Evolutionary conservation across 2,113 vertebrate species (phyloP).

Genomic region (Nesogale talazaci): DNA sequence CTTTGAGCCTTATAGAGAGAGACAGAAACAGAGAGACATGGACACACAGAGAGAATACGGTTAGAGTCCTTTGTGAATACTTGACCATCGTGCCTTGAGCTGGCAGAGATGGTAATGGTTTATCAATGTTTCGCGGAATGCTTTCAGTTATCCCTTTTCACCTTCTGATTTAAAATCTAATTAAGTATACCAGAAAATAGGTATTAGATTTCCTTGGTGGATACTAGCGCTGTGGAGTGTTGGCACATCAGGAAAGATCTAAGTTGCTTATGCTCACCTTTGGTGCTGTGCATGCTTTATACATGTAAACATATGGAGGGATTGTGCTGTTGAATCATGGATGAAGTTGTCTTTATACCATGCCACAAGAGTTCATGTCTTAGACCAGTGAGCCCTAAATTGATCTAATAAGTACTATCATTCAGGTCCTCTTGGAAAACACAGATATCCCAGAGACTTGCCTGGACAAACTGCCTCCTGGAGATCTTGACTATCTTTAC

Average conservation of each 20-base stretch:
- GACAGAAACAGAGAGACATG: too few species aligned
- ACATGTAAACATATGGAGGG: not conserved
- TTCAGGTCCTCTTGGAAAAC: not conserved
- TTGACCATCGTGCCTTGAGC: not conserved
- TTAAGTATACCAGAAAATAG: not conserved
- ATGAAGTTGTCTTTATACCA: not conserved
- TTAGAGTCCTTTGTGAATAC: not conserved
- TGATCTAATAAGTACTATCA: not conserved
- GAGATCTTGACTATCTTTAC: constrained; percentile 6
- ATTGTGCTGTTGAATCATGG: not conserved
- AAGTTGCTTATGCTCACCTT: not conserved
- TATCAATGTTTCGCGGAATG: not conserved
- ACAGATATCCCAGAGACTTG: constrained; percentile 11
- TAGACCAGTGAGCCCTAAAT: not conserved
- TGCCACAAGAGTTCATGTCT: not conserved
- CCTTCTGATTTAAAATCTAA: not conserved
- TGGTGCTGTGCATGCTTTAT: not conserved
- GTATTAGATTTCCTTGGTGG: not conserved
- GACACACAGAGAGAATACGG: not conserved
- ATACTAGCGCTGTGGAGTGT: not conserved
- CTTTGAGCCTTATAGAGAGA: not conserved
- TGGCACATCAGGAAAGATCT: accelerated
- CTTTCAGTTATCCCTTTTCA: not conserved
- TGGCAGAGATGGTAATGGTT: not conserved
- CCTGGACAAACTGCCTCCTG: not conserved